These are phyloP conservation scores for Balaeniceps rex DNA, from an alignment of 2,113 vertebrate genomes.

Conservation along the genomic window DNA sequence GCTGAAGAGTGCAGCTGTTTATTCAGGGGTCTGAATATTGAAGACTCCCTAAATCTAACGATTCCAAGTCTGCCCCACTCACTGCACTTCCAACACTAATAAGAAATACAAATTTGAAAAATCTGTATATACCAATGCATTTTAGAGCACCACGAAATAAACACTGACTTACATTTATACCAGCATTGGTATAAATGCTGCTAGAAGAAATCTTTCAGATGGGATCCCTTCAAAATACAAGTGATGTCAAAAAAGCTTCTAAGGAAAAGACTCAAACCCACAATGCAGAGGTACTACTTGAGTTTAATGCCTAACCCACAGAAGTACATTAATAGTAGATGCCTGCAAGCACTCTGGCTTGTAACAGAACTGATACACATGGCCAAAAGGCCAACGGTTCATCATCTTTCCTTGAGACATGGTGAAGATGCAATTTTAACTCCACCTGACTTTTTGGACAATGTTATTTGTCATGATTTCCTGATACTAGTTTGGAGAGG, in stretches of 20 bases:
- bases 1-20: slow-evolving; percentile 44
- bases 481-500: not conserved
- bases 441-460: not conserved
- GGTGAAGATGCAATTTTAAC: not conserved
- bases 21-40: slow-evolving; percentile 40
- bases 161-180: not conserved
- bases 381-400: not conserved
- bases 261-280: not conserved
- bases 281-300: not conserved
- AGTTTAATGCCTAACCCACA: not conserved
- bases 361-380: not conserved
- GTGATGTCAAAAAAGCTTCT: not conserved
- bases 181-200: not conserved
- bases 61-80: not conserved
- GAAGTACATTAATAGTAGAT: not conserved
- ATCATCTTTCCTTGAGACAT: not conserved
- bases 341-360: not conserved
- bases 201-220: not conserved
- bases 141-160: not conserved
- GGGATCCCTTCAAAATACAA: not conserved
- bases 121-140: not conserved
- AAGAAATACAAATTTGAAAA: slow-evolving; percentile 29
- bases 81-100: not conserved
- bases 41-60: slow-evolving; percentile 46
- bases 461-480: not conserved